phyloP scores from a whole-genome alignment of 2,888 invertebrate species.

The Zaprionus obscuricornis region DNA sequence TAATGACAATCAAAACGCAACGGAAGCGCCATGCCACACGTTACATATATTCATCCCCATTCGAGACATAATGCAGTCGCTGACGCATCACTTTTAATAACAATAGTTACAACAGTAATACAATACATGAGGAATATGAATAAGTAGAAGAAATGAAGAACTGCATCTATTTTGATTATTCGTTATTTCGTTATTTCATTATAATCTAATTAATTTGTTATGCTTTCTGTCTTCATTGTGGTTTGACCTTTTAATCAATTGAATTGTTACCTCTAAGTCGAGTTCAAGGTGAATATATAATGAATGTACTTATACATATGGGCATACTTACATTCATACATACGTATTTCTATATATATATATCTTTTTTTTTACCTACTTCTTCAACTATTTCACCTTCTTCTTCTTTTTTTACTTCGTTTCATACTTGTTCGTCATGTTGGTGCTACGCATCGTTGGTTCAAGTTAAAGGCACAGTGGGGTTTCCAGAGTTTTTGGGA shows the following conservation, averaged over 20 bases:
- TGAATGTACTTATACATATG: background rate
- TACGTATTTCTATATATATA: too few relatives aligned
- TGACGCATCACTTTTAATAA: too few relatives aligned
- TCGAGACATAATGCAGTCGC: too few relatives aligned
- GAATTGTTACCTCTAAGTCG: slow-evolving; percentile 17
- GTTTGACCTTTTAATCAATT: slow-evolving; percentile 28
- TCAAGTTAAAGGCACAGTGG: slow-evolving; percentile 21
- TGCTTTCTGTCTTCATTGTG: background rate
- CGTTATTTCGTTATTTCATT: too few relatives aligned
- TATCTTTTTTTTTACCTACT: background rate
- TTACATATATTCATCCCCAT: slow-evolving; percentile 13
- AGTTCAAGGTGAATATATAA: slow-evolving; percentile 48
- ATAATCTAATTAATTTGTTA: slow-evolving; percentile 57
- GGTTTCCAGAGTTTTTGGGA: slow-evolving; percentile 13
- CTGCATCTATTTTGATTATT: slow-evolving; percentile 31
- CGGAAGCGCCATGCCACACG: slow-evolving; percentile 42
- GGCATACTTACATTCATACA: too few relatives aligned
- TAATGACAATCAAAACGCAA: slow-evolving; percentile 45
- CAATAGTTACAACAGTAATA: too few relatives aligned
- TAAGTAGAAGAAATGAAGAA: slow-evolving; percentile 13
- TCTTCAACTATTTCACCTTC: background rate
- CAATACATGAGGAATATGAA: slow-evolving; percentile 22
- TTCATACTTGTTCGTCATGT: background rate
- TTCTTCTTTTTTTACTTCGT: background rate
- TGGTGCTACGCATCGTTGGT: slow-evolving; percentile 42